Evolutionary conservation across 1,140 invertebrate species (phyloP).

Genomic region (Idris sp.): DNA sequence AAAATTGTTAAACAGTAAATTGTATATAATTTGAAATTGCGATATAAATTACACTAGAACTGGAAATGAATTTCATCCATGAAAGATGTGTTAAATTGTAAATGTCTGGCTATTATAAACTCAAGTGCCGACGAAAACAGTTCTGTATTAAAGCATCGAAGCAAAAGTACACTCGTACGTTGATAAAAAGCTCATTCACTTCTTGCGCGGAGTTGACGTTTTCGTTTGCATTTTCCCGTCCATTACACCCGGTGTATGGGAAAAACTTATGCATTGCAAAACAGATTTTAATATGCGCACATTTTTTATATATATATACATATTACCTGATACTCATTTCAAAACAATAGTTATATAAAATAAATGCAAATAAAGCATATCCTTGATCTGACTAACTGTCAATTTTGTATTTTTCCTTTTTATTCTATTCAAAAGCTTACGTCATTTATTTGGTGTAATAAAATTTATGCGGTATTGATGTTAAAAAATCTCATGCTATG

Average conservation of each 20-base stretch:
- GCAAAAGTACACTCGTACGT: conserved; percentile 37
- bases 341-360: too few species aligned
- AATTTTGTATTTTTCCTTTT: too few species aligned
- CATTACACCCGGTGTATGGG: conserved; percentile 21
- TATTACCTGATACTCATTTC: too few species aligned
- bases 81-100: conserved; percentile 63
- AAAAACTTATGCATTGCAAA: conserved; percentile 13
- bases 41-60: too few species aligned
- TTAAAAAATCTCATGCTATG: conserved; percentile 22
- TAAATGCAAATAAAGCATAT: too few species aligned
- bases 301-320: neutral
- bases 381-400: too few species aligned
- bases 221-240: conserved; percentile 28
- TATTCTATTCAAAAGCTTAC: too few species aligned
- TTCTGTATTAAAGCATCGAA: conserved; percentile 51
- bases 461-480: conserved; percentile 19
- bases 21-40: too few species aligned
- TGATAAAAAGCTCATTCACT: conserved; percentile 53
- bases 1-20: too few species aligned
- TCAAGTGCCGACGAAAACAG: conserved; percentile 26
- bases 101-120: conserved; percentile 50
- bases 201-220: conserved; percentile 22
- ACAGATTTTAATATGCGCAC: neutral
- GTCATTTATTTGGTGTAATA: too few species aligned
- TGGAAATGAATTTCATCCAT: conserved; percentile 19